Conservation (phyloP, 2,797 vertebrate species). For the Diglossa cyanea region DNA sequence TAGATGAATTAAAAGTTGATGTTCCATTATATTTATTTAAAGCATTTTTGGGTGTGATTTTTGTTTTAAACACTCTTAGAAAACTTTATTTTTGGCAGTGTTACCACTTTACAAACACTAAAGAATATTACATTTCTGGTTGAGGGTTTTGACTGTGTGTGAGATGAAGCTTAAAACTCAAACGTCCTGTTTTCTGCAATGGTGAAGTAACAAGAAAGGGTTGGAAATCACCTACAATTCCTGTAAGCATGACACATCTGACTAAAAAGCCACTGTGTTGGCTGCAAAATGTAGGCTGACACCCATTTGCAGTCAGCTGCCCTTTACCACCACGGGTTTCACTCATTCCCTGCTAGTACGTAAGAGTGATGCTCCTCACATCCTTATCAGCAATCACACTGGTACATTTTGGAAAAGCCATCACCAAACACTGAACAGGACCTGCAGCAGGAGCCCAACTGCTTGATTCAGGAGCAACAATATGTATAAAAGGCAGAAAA, state of each 20-base stretch:
- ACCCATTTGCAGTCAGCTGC: neutral
- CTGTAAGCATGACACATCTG: neutral
- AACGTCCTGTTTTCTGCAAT: neutral
- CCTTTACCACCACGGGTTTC: neutral
- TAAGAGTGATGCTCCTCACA: neutral
- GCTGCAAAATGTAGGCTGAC: neutral
- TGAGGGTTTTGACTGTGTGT: neutral
- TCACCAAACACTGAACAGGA: fast-evolving
- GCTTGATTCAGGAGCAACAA: neutral
- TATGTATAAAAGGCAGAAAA: fast-evolving
- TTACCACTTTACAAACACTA: neutral
- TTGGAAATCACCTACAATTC: slow-evolving; percentile 7
- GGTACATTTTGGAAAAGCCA: neutral
- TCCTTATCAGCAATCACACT: neutral
- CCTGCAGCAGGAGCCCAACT: neutral
- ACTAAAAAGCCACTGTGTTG: neutral
- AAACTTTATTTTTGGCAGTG: neutral
- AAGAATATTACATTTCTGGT: neutral
- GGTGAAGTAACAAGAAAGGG: neutral
- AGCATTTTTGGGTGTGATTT: neutral
- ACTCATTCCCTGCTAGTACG: neutral
- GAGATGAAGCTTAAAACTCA: neutral
- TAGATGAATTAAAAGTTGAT: neutral
- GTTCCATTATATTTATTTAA: neutral
- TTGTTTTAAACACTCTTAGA: neutral